Percentiles rank a stretch among this genome's conserved stretches.
phyloP scores from a whole-genome alignment of 1,140 invertebrate species.

The Anagrus nilaparvatae region DNA sequence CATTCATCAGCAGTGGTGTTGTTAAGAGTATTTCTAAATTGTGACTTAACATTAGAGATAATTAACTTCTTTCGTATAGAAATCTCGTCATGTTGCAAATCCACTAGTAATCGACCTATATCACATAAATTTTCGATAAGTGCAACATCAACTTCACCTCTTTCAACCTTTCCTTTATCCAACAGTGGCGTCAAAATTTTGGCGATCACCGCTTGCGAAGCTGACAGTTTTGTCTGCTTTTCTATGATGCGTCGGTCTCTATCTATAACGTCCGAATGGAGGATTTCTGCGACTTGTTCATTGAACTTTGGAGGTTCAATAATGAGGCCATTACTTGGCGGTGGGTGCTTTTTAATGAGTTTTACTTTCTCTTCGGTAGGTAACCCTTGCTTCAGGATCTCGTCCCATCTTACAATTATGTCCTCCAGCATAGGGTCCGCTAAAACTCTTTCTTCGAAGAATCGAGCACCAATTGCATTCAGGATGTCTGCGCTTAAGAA shows the following conservation, averaged over 20 bases:
- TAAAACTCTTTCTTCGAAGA: conserved; percentile 5
- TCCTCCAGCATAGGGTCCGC: conserved; percentile 10
- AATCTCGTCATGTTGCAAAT: conserved; percentile 13
- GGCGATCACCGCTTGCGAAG: conserved; percentile 2
- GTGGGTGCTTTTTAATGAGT: conserved; percentile 11
- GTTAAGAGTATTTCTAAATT: conserved; percentile 4
- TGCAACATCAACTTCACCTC: conserved; percentile 1
- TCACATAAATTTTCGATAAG: conserved; percentile 11
- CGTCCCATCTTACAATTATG: conserved; percentile 14
- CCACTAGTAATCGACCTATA: conserved; percentile 4
- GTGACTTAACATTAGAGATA: conserved; percentile 10
- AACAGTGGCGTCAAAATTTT: conserved; percentile 2
- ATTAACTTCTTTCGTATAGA: conserved; percentile 11
- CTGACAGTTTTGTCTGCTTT: conserved; percentile 16
- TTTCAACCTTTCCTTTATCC: background rate
- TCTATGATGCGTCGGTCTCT: conserved; percentile 13
- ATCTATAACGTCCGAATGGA: conserved; percentile 2
- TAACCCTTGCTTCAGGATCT: conserved; percentile 15
- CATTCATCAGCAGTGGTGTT: background rate
- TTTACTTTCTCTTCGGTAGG: conserved; percentile 12
- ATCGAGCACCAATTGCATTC: conserved; percentile 13
- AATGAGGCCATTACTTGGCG: conserved; percentile 13
- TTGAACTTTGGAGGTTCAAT: conserved; percentile 13
- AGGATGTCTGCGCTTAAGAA: conserved; percentile 6
- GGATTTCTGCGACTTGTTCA: conserved; percentile 4